A percentile compares a stretch with the other conserved stretches of the same genome.
phyloP scores from a whole-genome alignment of 1,140 invertebrate species.

The Archegozetes longisetosus region DNA sequence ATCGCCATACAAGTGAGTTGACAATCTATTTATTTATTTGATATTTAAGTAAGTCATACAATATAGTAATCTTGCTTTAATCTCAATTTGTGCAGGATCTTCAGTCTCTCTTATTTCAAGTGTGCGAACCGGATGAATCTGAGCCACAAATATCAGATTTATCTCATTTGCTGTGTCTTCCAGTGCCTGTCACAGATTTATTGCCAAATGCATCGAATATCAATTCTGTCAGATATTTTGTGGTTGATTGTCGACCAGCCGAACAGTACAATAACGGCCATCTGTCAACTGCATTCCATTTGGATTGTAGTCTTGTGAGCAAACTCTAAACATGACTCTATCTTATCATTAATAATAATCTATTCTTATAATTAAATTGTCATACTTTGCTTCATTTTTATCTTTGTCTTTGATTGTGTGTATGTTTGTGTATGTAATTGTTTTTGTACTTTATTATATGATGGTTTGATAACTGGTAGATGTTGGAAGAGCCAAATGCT shows the following conservation, averaged over 20 bases:
- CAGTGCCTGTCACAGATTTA: slow-evolving; percentile 53
- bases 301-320: slow-evolving; percentile 77
- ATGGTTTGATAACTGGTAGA: too few relatives aligned
- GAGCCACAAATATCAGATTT: slow-evolving; percentile 27
- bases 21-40: too few relatives aligned
- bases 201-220: slow-evolving; percentile 23
- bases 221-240: slow-evolving; percentile 55
- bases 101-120: slow-evolving; percentile 15
- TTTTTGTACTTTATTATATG: too few relatives aligned
- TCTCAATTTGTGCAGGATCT: slow-evolving; percentile 11
- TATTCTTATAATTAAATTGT: not conserved
- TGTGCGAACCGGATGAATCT: not conserved
- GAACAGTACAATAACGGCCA: slow-evolving; percentile 95
- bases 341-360: not conserved
- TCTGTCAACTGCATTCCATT: slow-evolving; percentile 88
- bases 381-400: slow-evolving; percentile 12
- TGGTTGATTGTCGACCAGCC: slow-evolving; percentile 88
- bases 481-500: slow-evolving; percentile 85
- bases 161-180: slow-evolving; percentile 77
- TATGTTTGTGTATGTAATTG: too few relatives aligned
- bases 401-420: slow-evolving; percentile 14
- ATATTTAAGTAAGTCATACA: not conserved
- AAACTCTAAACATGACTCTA: not conserved
- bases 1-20: slow-evolving; percentile 39
- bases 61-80: slow-evolving; percentile 13